These are phyloP conservation scores for Gobio occitaniae DNA, from an alignment of 2,797 vertebrate species.

Conservation along the genomic window DNA sequence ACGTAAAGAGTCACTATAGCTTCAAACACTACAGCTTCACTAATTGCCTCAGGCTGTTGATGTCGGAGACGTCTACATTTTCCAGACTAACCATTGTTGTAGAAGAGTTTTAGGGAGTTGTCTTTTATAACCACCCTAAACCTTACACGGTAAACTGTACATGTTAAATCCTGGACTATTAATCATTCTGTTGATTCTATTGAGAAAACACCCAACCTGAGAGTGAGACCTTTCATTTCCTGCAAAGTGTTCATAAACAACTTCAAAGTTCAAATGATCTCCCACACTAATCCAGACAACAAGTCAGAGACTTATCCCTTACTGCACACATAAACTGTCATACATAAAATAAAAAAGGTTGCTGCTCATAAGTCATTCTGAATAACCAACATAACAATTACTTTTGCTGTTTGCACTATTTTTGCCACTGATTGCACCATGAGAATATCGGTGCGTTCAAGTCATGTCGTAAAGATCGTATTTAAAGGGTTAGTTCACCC, in stretches of 20 bases:
- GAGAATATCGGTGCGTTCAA: too few species aligned
- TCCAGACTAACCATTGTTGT: conserved; percentile 19
- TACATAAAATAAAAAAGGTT: too few species aligned
- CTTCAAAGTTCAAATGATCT: background rate
- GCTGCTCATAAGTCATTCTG: too few species aligned
- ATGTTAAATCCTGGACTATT: background rate
- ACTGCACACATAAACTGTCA: too few species aligned
- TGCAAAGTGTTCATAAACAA: background rate
- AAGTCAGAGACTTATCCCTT: too few species aligned
- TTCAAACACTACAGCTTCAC: background rate
- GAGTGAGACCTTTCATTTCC: background rate
- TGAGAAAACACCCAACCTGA: background rate
- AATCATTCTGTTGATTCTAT: conserved; percentile 17
- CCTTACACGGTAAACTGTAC: background rate
- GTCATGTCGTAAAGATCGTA: too few species aligned
- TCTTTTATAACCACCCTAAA: conserved; percentile 44
- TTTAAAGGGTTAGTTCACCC: too few species aligned
- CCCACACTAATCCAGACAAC: background rate
- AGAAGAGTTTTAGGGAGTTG: conserved; percentile 23
- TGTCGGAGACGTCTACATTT: background rate
- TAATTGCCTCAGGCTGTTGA: conserved; percentile 7
- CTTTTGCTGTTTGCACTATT: too few species aligned
- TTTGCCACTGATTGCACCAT: too few species aligned
- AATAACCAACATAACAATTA: too few species aligned
- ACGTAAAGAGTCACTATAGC: background rate